Percentiles rank a stretch among this genome's conserved stretches.
Evolutionary conservation across 2,113 vertebrate species (phyloP).

Genomic region (Ochotona curzoniae): DNA sequence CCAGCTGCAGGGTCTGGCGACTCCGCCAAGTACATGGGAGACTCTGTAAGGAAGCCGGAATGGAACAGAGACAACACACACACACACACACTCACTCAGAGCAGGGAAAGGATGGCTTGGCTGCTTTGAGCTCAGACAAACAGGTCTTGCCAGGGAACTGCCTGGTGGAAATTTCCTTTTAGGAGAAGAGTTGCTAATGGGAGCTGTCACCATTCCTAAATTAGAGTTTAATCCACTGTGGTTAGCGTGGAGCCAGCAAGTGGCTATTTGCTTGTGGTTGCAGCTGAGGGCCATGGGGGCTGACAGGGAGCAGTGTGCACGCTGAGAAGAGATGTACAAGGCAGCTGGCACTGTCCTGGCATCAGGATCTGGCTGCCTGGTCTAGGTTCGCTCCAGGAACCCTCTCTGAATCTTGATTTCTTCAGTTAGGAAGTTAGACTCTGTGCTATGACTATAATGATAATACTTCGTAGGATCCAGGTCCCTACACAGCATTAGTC

Average conservation of each 20-base stretch:
- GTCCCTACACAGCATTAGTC: background rate
- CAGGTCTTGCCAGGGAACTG: background rate
- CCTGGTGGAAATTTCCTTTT: conserved; percentile 42
- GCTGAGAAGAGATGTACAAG: background rate
- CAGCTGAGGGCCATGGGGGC: background rate
- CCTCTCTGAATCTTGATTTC: background rate
- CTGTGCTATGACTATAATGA: background rate
- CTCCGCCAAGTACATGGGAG: background rate
- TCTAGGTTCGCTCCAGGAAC: background rate
- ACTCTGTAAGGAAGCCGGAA: background rate
- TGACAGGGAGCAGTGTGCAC: background rate
- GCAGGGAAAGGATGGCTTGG: background rate
- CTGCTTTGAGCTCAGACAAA: background rate
- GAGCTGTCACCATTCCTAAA: background rate
- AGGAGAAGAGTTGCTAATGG: background rate
- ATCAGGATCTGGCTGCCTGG: background rate
- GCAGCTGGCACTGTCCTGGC: background rate
- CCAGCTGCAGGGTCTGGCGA: rapidly evolving
- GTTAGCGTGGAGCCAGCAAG: background rate
- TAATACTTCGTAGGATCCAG: background rate
- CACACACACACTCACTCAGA: no score
- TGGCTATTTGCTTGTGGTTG: rapidly evolving
- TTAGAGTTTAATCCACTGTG: background rate
- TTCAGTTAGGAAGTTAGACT: background rate
- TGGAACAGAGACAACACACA: background rate